Base-by-base conservation (phyloP, 2,888 invertebrate genomes). In the Heteropelma amictum region DNA sequence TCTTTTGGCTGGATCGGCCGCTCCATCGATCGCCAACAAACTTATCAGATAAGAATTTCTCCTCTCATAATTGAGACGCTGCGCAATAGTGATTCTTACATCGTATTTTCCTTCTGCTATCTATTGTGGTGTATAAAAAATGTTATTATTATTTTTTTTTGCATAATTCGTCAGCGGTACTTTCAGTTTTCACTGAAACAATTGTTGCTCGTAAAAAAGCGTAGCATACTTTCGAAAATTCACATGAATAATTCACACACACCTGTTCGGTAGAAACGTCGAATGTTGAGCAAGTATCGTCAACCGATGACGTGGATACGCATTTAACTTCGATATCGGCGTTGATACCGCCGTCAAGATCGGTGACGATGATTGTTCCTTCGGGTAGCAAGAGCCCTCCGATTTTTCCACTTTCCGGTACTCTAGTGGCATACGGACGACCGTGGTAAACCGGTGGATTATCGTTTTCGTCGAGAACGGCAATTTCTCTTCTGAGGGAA, bases 391-490 rank as follows among this genome's bases (percentile, higher is more conserved):
- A 90, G 53, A 92, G 90, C 5, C 91, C 91, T 1, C 94, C 95
- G 1, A 94, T 91, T 2, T 91, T 85, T 1, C 93, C 91, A 8
- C 93, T 93, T 88, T 96, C 95, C 72, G 93, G 92, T 0, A 95
- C 92, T 74, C 92, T 92, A 1, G 94, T 92, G 28, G 93, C 92
- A 83, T 95, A 95, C 0, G 95, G 95, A 30, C 94, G 90, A 38
- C 93, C 94, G 79, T 92, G 91, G 84, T 95, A 96, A 10, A 92
- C 90, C 0, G 96, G 96, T 0, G 92, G 90, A 85, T 96, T 96
- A 87, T 96, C 96, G 83, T 96, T 97, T 17, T 93, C 93, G 82
- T 96, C 96, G 12, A 92, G 90, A 3, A 96, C 93, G 0, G 94
- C 93, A 40, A 96, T 94, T 81, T 95, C 94, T 19, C 95, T 90